These are phyloP conservation scores for Agelaius phoeniceus DNA, from an alignment of 2,113 vertebrate species.

Conservation along the genomic window DNA sequence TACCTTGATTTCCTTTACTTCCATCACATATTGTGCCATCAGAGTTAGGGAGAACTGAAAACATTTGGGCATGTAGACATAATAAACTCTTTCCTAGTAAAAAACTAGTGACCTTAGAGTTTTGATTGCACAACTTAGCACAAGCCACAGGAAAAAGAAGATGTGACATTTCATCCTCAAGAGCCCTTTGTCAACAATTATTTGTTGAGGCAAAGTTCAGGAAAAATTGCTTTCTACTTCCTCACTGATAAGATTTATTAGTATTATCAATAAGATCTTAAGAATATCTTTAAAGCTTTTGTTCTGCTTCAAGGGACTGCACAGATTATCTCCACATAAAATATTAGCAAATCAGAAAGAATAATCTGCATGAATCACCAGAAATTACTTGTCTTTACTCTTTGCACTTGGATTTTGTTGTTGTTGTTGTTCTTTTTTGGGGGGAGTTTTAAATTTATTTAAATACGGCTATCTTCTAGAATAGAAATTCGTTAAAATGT, in stretches of 20 bases:
- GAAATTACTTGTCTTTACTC: not conserved
- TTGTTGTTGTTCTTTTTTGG: not conserved
- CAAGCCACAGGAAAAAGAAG: not conserved
- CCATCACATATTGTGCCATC: not conserved
- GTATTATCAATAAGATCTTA: not conserved
- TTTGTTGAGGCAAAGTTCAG: constrained; percentile 4
- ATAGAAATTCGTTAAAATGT: not conserved
- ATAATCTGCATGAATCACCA: not conserved
- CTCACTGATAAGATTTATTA: not conserved
- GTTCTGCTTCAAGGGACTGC: not conserved
- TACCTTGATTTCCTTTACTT: not conserved
- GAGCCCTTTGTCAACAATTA: not conserved
- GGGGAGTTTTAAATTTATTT: not conserved
- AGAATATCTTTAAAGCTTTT: not conserved
- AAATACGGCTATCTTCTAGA: not conserved
- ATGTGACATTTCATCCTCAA: constrained; percentile 9
- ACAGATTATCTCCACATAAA: not conserved
- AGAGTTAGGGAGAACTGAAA: not conserved
- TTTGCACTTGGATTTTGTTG: not conserved
- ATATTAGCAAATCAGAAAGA: not conserved
- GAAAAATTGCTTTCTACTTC: constrained; percentile 4
- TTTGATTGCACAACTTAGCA: not conserved
- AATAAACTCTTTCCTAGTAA: not conserved
- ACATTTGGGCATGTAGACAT: not conserved
- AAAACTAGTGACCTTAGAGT: not conserved